Evolutionary conservation across 2,888 invertebrate species (phyloP).

Genomic region (Aphodius granarius): DNA sequence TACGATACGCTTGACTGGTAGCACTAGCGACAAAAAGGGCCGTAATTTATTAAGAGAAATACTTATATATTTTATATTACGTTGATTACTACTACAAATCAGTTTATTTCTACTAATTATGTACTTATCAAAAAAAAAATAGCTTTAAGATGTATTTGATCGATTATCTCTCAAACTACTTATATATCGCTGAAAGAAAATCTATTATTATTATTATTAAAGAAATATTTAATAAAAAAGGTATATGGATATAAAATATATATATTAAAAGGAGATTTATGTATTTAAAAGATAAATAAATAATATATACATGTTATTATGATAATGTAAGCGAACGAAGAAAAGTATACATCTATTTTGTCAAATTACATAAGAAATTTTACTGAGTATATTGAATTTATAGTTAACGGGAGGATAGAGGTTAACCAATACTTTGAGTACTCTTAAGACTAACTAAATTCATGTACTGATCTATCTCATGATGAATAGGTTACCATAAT

Average conservation of each 20-base stretch:
- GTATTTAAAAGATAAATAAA: not conserved
- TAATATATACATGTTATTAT: not conserved
- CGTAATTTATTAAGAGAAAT: not conserved
- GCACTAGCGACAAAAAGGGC: not conserved
- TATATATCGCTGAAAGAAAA: not conserved
- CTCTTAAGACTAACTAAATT: conserved; percentile 41
- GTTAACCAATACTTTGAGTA: conserved; percentile 11
- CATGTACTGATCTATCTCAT: conserved; percentile 51
- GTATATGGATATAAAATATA: conserved; percentile 25
- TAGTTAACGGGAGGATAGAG: not conserved
- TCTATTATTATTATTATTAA: not conserved
- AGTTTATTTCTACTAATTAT: not conserved
- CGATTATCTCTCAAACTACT: not conserved
- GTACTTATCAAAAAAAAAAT: not conserved
- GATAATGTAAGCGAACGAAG: not conserved
- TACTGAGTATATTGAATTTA: conserved; percentile 15
- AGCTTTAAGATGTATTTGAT: not conserved
- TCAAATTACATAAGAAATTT: conserved; percentile 45
- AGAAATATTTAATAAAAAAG: conserved; percentile 17
- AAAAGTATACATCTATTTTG: conserved; percentile 47
- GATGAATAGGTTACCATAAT: conserved; percentile 45
- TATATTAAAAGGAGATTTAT: conserved; percentile 19
- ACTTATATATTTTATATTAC: not conserved
- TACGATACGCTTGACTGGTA: not conserved
- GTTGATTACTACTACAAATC: not conserved